These are phyloP conservation scores for Panopea generosa DNA, from an alignment of 2,888 invertebrate genomes.

Conservation along the genomic window DNA sequence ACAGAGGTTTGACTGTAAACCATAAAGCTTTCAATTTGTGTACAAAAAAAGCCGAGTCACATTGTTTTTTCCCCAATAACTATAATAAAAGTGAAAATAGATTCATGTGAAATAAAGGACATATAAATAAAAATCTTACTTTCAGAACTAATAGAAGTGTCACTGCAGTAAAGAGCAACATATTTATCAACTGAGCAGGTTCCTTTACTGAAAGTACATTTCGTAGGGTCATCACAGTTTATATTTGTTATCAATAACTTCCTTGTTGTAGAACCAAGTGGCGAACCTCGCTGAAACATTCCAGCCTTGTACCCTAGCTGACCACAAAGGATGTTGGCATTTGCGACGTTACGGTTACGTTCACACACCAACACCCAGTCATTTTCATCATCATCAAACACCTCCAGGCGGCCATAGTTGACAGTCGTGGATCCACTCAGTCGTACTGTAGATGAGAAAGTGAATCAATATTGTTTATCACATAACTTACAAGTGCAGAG, in stretches of 20 bases:
- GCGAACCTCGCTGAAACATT: constrained; percentile 42
- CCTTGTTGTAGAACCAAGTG: constrained; percentile 34
- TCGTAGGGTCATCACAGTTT: constrained; percentile 21
- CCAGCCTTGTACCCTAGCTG: constrained; percentile 66
- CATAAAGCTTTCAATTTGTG: too few relatives aligned
- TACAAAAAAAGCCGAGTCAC: too few relatives aligned
- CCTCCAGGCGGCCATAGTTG: constrained; percentile 63
- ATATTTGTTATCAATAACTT: constrained; percentile 34
- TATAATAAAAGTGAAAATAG: too few relatives aligned
- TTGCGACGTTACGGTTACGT: constrained; percentile 55
- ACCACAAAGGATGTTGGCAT: constrained; percentile 65
- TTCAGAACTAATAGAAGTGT: background rate
- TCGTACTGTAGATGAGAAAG: constrained; percentile 54
- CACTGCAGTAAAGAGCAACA: constrained; percentile 52
- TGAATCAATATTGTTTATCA: too few relatives aligned
- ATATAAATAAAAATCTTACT: too few relatives aligned
- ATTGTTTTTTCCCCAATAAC: too few relatives aligned
- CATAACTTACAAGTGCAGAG: too few relatives aligned
- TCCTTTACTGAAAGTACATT: constrained; percentile 49
- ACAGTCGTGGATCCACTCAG: constrained; percentile 46
- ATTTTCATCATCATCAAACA: constrained; percentile 37
- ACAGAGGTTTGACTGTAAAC: too few relatives aligned
- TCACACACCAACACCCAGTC: constrained; percentile 58
- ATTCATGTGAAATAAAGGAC: too few relatives aligned
- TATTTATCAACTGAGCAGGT: constrained; percentile 37